Evolutionary conservation across 2,797 vertebrate genomes (phyloP), one percentile per base, ranked within the genome.

Genomic region (Epinephelus malabaricus): DNA sequence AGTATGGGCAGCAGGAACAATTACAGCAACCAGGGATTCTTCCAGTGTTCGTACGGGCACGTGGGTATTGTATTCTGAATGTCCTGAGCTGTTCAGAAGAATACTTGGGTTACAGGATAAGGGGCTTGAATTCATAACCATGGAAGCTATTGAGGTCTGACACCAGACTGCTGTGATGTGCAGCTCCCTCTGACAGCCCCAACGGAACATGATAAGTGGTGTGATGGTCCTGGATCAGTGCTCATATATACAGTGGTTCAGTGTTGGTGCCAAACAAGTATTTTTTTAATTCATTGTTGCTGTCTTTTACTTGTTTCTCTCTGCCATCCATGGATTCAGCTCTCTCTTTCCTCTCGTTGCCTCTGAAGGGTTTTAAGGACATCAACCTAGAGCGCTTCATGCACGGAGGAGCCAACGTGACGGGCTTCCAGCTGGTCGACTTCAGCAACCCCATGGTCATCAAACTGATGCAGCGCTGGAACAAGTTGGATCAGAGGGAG

Each of bases 381-480:
- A 98, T 99, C 94, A 97, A 98, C 92, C 95, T 99, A 79, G 98
- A 99, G 91, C 97, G 98, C 34, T 99, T 99, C 93, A 98, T 99
- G 96, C 98, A 99, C 0, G 98, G 98, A 1, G 98, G 98, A 59
- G 98, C 98, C 75, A 99, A 99, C 76, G 97, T 99, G 64, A 99
- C 98, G 0, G 98, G 98, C 85, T 99, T 99, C 94, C 98, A 99
- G 93, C 90, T 99, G 81, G 97, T 99, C 51, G 98, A 99, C 95
- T 99, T 99, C 93, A 98, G 96, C 85, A 99, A 97, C 50, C 96
- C 98, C 0, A 98, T 99, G 96, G 98, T 99, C 86, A 95, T 98
- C 86, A 99, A 99, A 68, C 94, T 99, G 83, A 98, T 99, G 98
- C 98, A 99, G 81, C 97, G 98, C 86, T 99, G 98, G 98, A 99